Conservation (phyloP, 2,888 invertebrate genomes). For the Poecilobothrus nobilitatus region DNA sequence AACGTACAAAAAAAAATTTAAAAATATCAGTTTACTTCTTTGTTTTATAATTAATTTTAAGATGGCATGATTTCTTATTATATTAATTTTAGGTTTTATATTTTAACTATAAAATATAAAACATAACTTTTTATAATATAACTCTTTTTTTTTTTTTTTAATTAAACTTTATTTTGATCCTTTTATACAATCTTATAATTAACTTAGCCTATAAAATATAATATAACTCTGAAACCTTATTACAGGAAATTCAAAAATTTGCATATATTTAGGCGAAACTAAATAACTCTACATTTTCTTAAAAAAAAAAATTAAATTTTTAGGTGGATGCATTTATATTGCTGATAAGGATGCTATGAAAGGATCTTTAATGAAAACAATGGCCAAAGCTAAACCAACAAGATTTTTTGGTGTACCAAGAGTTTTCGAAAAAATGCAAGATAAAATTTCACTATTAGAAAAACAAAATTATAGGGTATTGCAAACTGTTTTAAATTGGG, state of each 20-base stretch:
- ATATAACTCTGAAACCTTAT: too few species aligned
- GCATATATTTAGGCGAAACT: constrained; percentile 47
- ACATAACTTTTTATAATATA: too few species aligned
- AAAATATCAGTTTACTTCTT: too few species aligned
- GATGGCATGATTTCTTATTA: too few species aligned
- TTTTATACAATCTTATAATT: too few species aligned
- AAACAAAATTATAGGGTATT: constrained; percentile 59
- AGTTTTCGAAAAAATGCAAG: constrained; percentile 88
- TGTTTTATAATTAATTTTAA: too few species aligned
- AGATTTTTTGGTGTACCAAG: constrained; percentile 79
- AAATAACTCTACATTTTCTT: constrained; percentile 33
- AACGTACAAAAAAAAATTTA: too few species aligned
- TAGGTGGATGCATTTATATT: constrained; percentile 55
- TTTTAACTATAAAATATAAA: too few species aligned
- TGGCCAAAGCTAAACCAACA: constrained; percentile 69
- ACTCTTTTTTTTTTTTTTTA: too few species aligned
- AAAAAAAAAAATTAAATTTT: not conserved
- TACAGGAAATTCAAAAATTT: constrained; percentile 23
- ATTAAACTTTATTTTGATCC: too few species aligned
- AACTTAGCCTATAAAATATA: too few species aligned
- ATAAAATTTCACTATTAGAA: constrained; percentile 67
- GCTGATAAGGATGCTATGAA: constrained; percentile 82
- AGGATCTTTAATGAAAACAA: constrained; percentile 64
- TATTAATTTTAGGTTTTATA: too few species aligned
- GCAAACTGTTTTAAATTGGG: constrained; percentile 58